Evolutionary conservation across 2,888 invertebrate genomes (phyloP), one percentile per base, ranked within the genome.

Genomic region (Icerya purchasi): DNA sequence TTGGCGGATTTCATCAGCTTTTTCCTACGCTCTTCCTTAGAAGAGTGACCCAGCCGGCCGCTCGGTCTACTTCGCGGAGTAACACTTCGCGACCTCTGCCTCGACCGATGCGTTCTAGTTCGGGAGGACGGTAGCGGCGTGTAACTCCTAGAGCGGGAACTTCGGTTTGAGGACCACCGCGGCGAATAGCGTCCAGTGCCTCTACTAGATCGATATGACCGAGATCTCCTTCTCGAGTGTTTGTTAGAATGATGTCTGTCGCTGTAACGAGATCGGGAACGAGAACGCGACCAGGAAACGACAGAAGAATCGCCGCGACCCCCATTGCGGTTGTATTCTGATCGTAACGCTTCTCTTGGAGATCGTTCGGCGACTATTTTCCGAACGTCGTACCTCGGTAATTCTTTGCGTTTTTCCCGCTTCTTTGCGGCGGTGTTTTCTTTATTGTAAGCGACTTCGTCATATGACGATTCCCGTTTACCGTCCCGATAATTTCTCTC

Each of bases 371-470:
- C 77, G 8, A 89, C 82, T 19, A 89, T 74, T 62, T 83, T 81
- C 51, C 89, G 76, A 10, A 89, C 88, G 73, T 88, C 83, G 70
- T 90, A 90, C 2, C 89, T 77, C 66, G 84, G 84, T 56, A 90
- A 72, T 67, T 89, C 88, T 68, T 85, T 83, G 19, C 86, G 76
- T 67, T 82, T 85, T 59, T 78, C 77, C 63, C 75, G 76, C 65
- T 74, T 76, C 56, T 71, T 71, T 24, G 64, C 64, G 36, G 71
- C 72, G 62, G 70, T 62, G 70, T 64, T 50, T 70, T 69, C 54
- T 66, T 69, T 51, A 71, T 68, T 69, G 74, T 75, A 61, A 56
- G 51, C 62, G 23, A 72, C 71, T 65, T 71, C 70, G 59, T 74
- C 71, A 66, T 71, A 72, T 2, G 67, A 67, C 72, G 75, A 65